Evolutionary conservation across 2,888 invertebrate species (phyloP), one percentile per base, ranked within the genome.

Genomic region (Callyntrura guangdongensis): DNA sequence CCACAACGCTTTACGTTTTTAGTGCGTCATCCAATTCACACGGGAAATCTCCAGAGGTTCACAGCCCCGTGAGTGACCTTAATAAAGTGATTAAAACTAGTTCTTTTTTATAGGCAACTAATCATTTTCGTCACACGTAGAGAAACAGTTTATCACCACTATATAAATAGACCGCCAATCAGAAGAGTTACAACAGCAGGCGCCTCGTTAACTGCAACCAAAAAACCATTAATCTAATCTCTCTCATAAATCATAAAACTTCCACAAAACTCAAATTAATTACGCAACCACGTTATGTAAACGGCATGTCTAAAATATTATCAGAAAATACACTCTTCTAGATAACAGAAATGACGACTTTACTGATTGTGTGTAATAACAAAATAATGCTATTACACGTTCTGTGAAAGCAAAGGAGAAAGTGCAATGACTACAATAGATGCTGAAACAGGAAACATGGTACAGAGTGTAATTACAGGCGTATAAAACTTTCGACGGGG

Each of bases 261-360:
- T 36, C 69, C 69, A 69, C 9, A 69, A 69, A 69, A 69, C 36
- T 69, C 69, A 27, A 11, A 36, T n/a, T 5, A 14, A 69, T 69
- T 69, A 69, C 69, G 69, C 69, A 69, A 69, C 36, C 14, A 36
- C 5, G 36, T 69, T 69, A 69, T 69, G 69, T n/a, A 69, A 69
- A 69, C 69, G 25, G 20, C 61, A 17, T 3, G 61, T n/a, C 8
- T 17, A 17, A 36, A 36, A 36, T 36, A 36, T 36, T 6, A 36
- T 2, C 2, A 36, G 36, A 36, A 11, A 53, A 53, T n/a, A 53
- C 11, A 53, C 53, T 2, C 53, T 14, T 2, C 11, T 14, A 14
- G n/a, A 53, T 14, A 53, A n/a, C 53, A 53, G 53, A 53, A 53
- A 53, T n/a, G 53, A 9, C 53, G n/a, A 53, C 4, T n/a, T 53